Evolutionary conservation across 2,888 invertebrate genomes (phyloP).

Genomic region (Nesidiocoris tenuis): DNA sequence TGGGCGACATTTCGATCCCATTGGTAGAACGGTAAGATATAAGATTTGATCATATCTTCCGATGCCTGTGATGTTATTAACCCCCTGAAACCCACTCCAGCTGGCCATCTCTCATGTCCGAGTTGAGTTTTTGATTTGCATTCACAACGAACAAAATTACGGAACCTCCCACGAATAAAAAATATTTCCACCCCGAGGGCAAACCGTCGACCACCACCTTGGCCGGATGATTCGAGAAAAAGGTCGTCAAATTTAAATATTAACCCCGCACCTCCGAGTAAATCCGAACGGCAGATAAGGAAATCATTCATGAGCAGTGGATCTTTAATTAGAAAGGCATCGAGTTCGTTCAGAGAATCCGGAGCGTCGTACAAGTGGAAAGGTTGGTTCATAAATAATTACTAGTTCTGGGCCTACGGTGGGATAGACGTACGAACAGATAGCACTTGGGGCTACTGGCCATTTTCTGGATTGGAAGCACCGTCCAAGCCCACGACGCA

Average conservation of each 20-base stretch:
- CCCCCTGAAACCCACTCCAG: too few species aligned
- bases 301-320: slow-evolving; percentile 28
- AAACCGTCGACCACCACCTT: not conserved
- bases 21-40: too few species aligned
- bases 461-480: not conserved
- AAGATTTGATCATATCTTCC: too few species aligned
- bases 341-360: too few species aligned
- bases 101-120: too few species aligned
- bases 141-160: not conserved
- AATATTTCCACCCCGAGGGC: not conserved
- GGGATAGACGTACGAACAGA: not conserved
- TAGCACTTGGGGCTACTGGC: not conserved
- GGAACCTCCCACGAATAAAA: not conserved
- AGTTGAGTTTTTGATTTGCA: not conserved
- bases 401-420: not conserved
- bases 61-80: too few species aligned
- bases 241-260: slow-evolving; percentile 23
- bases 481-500: not conserved
- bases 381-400: not conserved
- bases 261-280: not conserved
- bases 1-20: too few species aligned
- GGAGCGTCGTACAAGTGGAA: not conserved
- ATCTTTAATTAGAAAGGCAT: slow-evolving; percentile 25
- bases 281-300: slow-evolving; percentile 8
- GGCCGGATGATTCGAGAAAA: not conserved